Percentiles rank a stretch among this genome's conserved stretches.
Conservation (phyloP, 2,797 vertebrate species). For the Fringilla coelebs region DNA sequence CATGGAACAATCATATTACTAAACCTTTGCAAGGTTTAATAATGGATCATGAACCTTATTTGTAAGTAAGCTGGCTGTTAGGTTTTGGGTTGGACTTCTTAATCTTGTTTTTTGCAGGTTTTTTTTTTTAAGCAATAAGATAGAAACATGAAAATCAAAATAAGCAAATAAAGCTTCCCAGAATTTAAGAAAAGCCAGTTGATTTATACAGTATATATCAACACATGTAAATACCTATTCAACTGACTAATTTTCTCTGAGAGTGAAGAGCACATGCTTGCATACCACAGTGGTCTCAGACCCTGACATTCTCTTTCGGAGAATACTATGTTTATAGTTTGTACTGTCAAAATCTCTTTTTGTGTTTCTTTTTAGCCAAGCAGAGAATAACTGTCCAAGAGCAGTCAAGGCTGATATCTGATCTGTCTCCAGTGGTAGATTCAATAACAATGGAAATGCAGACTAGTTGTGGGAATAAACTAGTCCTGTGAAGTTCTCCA, state of each 20-base stretch:
- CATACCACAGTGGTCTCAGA: neutral
- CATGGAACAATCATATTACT: neutral
- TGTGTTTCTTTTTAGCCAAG: neutral
- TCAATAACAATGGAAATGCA: neutral
- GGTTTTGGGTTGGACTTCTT: neutral
- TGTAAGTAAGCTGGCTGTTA: neutral
- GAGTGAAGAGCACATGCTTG: neutral
- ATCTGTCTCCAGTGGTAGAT: neutral
- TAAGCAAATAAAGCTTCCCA: neutral
- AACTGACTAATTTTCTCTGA: rapidly evolving
- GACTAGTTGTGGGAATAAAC: neutral
- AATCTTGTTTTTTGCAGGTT: neutral
- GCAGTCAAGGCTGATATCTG: neutral
- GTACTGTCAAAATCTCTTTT: neutral
- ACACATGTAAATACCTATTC: neutral
- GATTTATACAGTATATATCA: neutral
- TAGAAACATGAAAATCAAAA: neutral
- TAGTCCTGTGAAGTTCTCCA: neutral
- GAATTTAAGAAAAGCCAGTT: neutral
- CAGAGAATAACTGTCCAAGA: neutral
- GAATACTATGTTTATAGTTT: neutral
- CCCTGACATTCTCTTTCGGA: neutral
- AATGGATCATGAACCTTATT: neutral
- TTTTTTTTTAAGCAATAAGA: neutral
- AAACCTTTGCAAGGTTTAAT: neutral